Base-by-base conservation (phyloP, 2,797 vertebrate genomes). In the Valencia hispanica region DNA sequence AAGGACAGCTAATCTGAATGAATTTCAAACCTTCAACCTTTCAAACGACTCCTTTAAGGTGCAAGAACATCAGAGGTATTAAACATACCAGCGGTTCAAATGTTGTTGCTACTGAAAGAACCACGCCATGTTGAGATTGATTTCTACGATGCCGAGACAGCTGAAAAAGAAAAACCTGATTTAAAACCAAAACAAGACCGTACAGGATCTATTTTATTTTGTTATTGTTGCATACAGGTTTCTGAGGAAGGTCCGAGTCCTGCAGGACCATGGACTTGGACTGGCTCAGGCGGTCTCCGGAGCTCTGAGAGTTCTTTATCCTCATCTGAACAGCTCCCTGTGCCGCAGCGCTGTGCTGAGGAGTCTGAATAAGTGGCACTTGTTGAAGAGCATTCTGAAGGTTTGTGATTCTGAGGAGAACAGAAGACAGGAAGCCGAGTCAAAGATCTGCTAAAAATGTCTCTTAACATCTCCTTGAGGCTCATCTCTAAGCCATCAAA, bases 191-290 rank as follows among this genome's bases (percentile, higher is more conserved):
- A 69, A 6, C 4, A 15, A 9, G 10, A 27, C 3, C 2, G 9
- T 51, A 25, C 32, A 7, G 36, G 5, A 36, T 34, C 12, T 8
- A 25, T 45, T 1, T 59, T 53, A 15, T 9, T n/a, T 14, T 50
- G 5, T 9, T 45, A n/a, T 11, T 14, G 8, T 65, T 88, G 95
- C 97, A 95, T 90, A 97, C 97, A 1, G 96, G 94, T 89, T 96
- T 97, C 39, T 81, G 53, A 27, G 94, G 88, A 70, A 95, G 93
- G 75, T 95, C 91, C 0, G 90, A 92, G 6, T 98, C 97, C 0
- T 96, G 94, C 27, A 98, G 93, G 79, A 98, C 96, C 97, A 98
- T 96, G 34, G 97, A 98, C 94, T 96, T 98, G 87, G 96, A 97
- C 93, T 99, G 97, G 84, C 96, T 97, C 73, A 96, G 95, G 45